A percentile compares a stretch with the other conserved stretches of the same genome.
Evolutionary conservation across 2,888 invertebrate species (phyloP).

Genomic region (Nycteola revayana): DNA sequence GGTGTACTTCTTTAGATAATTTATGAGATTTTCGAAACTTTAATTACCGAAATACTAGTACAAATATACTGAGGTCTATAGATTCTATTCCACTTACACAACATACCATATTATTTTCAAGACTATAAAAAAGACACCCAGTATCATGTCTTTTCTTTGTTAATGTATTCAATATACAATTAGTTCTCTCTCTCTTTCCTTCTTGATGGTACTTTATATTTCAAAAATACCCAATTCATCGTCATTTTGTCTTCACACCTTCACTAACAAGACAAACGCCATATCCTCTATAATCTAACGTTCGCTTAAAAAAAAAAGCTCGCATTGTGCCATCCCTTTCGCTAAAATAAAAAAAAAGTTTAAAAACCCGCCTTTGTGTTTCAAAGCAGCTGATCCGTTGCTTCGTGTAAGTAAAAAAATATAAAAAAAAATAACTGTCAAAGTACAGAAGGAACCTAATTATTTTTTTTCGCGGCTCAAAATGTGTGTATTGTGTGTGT

Average conservation of each 20-base stretch:
- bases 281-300: slow-evolving; percentile 25
- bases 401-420: slow-evolving; percentile 38
- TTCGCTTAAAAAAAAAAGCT: slow-evolving; percentile 16
- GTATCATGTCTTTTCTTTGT: too few relatives aligned
- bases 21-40: too few relatives aligned
- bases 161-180: too few relatives aligned
- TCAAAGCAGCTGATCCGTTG: slow-evolving; percentile 43
- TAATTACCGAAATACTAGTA: too few relatives aligned
- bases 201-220: too few relatives aligned
- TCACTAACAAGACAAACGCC: neutral
- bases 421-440: slow-evolving; percentile 44
- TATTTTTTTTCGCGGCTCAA: slow-evolving; percentile 32
- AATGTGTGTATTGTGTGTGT: slow-evolving; percentile 17
- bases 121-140: too few relatives aligned
- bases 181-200: too few relatives aligned
- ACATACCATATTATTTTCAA: too few relatives aligned
- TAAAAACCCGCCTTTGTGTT: slow-evolving; percentile 41
- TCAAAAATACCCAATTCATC: too few relatives aligned
- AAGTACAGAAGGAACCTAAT: slow-evolving; percentile 30
- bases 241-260: slow-evolving; percentile 7
- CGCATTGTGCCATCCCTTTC: slow-evolving; percentile 42
- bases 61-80: too few relatives aligned
- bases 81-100: too few relatives aligned
- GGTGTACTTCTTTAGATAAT: too few relatives aligned
- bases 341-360: slow-evolving; percentile 31